Percentiles rank a stretch among this genome's conserved stretches.
phyloP scores from a whole-genome alignment of 2,888 invertebrate genomes.

The Phalangium opilio region DNA sequence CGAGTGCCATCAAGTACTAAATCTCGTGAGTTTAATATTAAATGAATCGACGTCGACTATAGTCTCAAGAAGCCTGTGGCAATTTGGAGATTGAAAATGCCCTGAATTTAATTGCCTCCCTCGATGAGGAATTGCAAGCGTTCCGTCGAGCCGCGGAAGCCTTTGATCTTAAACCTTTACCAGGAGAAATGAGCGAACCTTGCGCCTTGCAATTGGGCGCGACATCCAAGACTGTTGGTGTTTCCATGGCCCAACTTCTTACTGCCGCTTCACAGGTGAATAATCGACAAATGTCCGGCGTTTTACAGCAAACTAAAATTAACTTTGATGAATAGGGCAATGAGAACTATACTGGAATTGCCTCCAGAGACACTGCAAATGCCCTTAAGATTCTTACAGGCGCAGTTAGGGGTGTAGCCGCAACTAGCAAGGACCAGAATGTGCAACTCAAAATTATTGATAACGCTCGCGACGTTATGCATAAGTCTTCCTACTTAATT shows the following conservation, averaged over 20 bases:
- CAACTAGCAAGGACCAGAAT: slow-evolving; percentile 46
- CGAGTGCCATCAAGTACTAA: too few species aligned
- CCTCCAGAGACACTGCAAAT: slow-evolving; percentile 63
- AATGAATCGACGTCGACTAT: neutral
- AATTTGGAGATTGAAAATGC: slow-evolving; percentile 62
- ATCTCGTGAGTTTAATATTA: neutral
- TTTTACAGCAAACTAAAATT: neutral
- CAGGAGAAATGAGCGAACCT: slow-evolving; percentile 58
- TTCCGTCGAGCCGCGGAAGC: slow-evolving; percentile 57
- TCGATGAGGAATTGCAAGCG: slow-evolving; percentile 67
- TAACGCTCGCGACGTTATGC: slow-evolving; percentile 58
- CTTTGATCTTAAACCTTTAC: slow-evolving; percentile 58
- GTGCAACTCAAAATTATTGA: slow-evolving; percentile 37
- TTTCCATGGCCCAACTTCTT: slow-evolving; percentile 66
- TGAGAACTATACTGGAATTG: slow-evolving; percentile 60
- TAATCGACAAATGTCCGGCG: neutral
- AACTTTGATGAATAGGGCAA: slow-evolving; percentile 39
- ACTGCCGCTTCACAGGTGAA: slow-evolving; percentile 57
- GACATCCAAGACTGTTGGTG: slow-evolving; percentile 58
- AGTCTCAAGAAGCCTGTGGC: slow-evolving; percentile 58
- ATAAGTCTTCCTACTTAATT: slow-evolving; percentile 57
- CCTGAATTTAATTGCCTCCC: slow-evolving; percentile 57
- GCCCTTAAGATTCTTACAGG: slow-evolving; percentile 54
- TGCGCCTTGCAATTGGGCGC: slow-evolving; percentile 43
- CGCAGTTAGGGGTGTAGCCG: slow-evolving; percentile 61